These are phyloP conservation scores for Helarctos malayanus DNA, from an alignment of 2,797 vertebrate genomes.

Conservation along the genomic window DNA sequence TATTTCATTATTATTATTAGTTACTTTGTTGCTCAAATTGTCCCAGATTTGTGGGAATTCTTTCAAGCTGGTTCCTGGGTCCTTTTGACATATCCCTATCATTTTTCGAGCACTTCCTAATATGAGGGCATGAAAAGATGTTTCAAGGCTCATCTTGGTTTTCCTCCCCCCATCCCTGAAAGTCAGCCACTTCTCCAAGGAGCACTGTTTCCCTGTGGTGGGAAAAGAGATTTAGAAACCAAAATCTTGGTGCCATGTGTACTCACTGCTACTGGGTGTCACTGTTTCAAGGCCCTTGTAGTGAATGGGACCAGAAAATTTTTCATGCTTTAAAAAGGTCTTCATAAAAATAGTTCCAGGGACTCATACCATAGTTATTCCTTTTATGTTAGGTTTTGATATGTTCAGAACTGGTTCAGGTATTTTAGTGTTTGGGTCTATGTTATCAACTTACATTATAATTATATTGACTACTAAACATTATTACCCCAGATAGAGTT, in stretches of 20 bases:
- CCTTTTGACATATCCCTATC: background rate
- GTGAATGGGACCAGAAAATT: background rate
- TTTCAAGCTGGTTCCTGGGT: background rate
- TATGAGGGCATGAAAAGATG: background rate
- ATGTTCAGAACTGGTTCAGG: background rate
- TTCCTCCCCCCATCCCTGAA: background rate
- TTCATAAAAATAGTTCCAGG: constrained; percentile 28
- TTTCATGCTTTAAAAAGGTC: constrained; percentile 1
- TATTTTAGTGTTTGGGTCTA: background rate
- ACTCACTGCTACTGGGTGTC: background rate
- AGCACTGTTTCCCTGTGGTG: background rate
- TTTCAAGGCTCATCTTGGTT: constrained; percentile 8
- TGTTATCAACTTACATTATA: constrained; percentile 17
- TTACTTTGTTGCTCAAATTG: constrained; percentile 3
- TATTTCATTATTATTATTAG: background rate
- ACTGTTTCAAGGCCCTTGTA: background rate
- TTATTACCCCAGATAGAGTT: background rate
- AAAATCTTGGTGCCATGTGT: background rate
- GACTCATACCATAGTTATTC: background rate
- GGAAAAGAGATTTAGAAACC: background rate
- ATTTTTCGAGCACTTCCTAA: constrained; percentile 2
- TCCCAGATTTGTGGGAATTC: background rate
- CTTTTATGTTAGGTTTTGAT: constrained; percentile 31
- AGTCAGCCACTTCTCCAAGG: constrained; percentile 7
- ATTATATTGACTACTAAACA: background rate